A percentile compares a stretch with the other conserved stretches of the same genome.
Evolutionary conservation across 2,797 vertebrate species (phyloP).

Genomic region (Falco naumanni): DNA sequence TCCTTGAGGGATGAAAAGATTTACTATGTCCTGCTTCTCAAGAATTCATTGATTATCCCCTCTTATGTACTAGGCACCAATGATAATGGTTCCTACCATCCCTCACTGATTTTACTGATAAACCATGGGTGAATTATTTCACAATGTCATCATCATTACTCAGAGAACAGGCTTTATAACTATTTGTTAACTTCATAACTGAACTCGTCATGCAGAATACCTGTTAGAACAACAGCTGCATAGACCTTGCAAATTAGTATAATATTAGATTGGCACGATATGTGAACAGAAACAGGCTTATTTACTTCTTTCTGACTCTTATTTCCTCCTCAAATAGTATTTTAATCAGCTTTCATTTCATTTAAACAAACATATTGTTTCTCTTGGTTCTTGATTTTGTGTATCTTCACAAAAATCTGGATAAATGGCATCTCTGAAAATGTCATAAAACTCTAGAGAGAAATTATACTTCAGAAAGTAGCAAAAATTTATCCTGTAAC

Average conservation of each 20-base stretch:
- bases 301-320: not conserved
- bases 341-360: not conserved
- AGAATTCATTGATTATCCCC: not conserved
- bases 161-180: not conserved
- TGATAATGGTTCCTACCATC: not conserved
- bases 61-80: not conserved
- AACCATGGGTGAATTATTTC: not conserved
- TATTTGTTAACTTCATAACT: not conserved
- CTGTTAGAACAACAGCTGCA: not conserved
- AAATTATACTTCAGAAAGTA: not conserved
- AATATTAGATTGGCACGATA: not conserved
- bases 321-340: not conserved
- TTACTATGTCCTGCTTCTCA: not conserved
- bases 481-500: not conserved
- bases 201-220: not conserved
- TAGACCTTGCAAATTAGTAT: not conserved
- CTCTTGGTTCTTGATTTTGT: not conserved
- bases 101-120: not conserved
- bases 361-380: not conserved
- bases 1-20: not conserved
- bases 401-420: not conserved
- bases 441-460: not conserved
- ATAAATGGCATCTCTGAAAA: not conserved
- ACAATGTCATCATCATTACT: not conserved
- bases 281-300: not conserved